Evolutionary conservation across 2,797 vertebrate species (phyloP).

Genomic region (Champsocephalus gunnari): DNA sequence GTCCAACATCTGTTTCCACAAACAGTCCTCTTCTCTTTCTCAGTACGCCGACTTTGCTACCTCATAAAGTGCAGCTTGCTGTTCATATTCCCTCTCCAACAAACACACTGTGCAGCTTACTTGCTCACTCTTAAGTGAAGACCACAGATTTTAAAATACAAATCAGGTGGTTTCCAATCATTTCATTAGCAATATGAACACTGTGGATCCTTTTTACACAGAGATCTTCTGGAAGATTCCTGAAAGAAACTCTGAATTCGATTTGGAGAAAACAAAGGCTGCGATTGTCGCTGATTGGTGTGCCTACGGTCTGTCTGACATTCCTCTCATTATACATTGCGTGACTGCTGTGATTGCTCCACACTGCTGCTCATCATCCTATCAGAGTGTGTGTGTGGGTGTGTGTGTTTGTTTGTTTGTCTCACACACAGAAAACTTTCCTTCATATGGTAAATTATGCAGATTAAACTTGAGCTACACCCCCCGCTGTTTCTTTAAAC

Average conservation of each 20-base stretch:
- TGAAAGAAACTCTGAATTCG: not conserved
- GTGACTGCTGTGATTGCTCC: slow-evolving; percentile 65
- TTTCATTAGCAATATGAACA: not conserved
- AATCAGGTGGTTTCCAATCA: slow-evolving; percentile 30
- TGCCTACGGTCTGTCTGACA: slow-evolving; percentile 40
- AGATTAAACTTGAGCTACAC: slow-evolving; percentile 20
- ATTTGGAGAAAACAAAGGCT: not conserved
- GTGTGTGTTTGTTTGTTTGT: not conserved
- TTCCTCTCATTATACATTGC: slow-evolving; percentile 60
- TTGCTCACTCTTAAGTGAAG: not conserved
- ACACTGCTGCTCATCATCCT: slow-evolving; percentile 65
- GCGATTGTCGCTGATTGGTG: slow-evolving; percentile 1
- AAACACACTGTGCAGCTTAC: slow-evolving; percentile 6
- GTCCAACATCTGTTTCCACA: not conserved
- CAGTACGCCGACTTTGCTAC: not conserved
- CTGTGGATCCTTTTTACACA: not conserved
- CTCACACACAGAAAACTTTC: slow-evolving; percentile 27
- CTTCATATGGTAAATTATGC: slow-evolving; percentile 25
- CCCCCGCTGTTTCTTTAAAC: not conserved
- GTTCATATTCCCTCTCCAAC: not conserved
- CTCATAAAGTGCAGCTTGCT: not conserved
- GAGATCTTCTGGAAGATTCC: slow-evolving; percentile 2
- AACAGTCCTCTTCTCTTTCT: not conserved
- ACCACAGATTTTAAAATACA: slow-evolving; percentile 10
- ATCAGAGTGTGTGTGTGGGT: slow-evolving; percentile 18